Base-by-base conservation (phyloP, 2,797 vertebrate genomes). In the Pseudomugil gertrudae region DNA sequence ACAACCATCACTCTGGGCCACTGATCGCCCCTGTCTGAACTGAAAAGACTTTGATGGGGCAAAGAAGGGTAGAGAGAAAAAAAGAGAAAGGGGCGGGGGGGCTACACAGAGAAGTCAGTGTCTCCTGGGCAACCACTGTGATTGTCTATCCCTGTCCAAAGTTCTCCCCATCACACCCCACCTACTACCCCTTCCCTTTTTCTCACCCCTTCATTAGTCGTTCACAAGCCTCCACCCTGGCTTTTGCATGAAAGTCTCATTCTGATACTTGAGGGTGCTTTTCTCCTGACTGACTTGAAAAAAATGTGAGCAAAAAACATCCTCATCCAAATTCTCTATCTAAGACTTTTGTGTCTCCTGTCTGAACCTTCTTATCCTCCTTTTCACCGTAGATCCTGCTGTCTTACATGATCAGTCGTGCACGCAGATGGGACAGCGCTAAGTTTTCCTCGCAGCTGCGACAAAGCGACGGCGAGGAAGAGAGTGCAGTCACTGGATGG, bases 1-100 rank as follows among this genome's bases (percentile, higher is more conserved):
- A 94, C 92, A 90, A 90, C 90, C 93, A 94, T 94, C 93, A 93
- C 92, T 94, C 93, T 92, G 80, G 89, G 89, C 86, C 85, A 74
- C 86, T 85, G 89, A 89, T 91, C 87, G 87, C 78, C 89, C 86
- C 91, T 92, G 93, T 93, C 90, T 90, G 87, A 88, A 66, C 77
- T 93, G 88, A 93, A 94, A 93, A 88, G 92, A 90, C 86, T 93
- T 93, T 90, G 92, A 91, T 81, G 90, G 84, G 76, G 86, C 63
- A 86, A 87, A 91, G 85, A 79, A 58, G 88, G 78, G 76, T 72
- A 2, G 19, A 9, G 17, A 43, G 40, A n/a, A 48, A 86, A 87
- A 91, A 84, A 77, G 57, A 87, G 78, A 75, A 3, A 3, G 15
- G 17, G 14, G 38, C 5, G 56, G 58, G 40, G 79, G 75, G 69